Base-by-base conservation (phyloP, 1,140 invertebrate species). In the Coelopa frigida region DNA sequence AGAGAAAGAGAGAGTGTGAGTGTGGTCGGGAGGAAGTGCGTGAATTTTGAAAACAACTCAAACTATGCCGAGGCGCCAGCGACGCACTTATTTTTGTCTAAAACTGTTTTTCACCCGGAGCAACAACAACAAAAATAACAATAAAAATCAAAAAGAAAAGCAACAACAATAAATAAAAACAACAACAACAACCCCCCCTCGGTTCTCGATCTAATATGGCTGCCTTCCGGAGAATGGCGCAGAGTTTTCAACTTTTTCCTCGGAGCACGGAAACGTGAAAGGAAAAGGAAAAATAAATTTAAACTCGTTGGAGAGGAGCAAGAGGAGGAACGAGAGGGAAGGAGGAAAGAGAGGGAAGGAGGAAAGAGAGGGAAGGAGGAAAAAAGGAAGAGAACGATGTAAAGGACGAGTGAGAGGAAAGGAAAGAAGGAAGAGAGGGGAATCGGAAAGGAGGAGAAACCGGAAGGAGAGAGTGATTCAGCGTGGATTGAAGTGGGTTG, bases 1-100 rank as follows among this genome's bases (percentile, higher is more conserved):
- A n/a, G n/a, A n/a, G n/a, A n/a, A n/a, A n/a, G n/a, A n/a, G n/a
- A n/a, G n/a, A n/a, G n/a, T n/a, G n/a, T n/a, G n/a, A n/a, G n/a
- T n/a, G n/a, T n/a, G n/a, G n/a, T n/a, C n/a, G n/a, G n/a, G n/a
- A n/a, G 57, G 58, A 63, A 63, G 61, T 64, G 60, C 61, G 56
- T 63, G 52, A 64, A 55, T 27, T 37, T 29, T 46, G 53, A 54
- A 55, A 63, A 63, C 51, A 56, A 57, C 56, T 53, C 45, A 59
- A 61, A 63, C 60, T 64, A 61, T 64, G 58, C 46, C 52, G 52
- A 63, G 60, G 60, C 56, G 56, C 55, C 56, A 45, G 38, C 44
- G 41, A 41, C 36, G 21, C 21, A 46, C 35, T 46, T 46, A 20
- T 26, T 37, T 38, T 46, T 46, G 5, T 40, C 31, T 37, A 24